Conservation (phyloP, 2,797 vertebrate species). For the Eulemur albifrons region DNA sequence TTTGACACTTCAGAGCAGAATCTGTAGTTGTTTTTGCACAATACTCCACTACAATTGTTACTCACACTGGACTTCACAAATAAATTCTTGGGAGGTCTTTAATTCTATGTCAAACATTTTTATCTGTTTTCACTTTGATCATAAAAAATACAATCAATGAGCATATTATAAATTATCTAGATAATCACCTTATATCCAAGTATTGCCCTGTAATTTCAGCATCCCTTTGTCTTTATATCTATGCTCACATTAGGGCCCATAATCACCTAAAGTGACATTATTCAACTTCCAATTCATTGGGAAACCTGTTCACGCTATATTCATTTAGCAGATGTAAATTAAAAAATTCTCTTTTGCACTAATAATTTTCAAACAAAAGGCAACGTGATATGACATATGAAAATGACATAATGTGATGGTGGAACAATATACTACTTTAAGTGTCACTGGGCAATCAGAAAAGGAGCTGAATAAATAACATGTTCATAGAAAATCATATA, state of each 20-base stretch:
- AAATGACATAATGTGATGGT: neutral
- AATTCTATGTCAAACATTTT: neutral
- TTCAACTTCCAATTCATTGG: neutral
- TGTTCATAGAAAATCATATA: neutral
- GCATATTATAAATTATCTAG: neutral
- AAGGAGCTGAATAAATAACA: neutral
- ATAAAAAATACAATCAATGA: neutral
- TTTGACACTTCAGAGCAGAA: neutral
- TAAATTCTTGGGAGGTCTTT: neutral
- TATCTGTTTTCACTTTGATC: neutral
- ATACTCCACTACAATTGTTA: neutral
- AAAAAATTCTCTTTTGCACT: neutral
- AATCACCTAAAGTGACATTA: neutral
- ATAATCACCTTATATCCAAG: neutral
- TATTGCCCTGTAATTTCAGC: neutral
- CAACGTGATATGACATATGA: neutral
- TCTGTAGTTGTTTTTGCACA: neutral
- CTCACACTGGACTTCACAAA: neutral
- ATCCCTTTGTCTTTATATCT: neutral
- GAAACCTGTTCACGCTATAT: neutral
- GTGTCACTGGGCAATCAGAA: neutral
- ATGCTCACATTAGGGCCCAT: neutral
- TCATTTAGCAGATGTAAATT: neutral
- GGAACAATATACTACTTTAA: neutral
- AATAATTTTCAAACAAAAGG: constrained; percentile 17